A percentile compares a stretch with the other conserved stretches of the same genome.
Evolutionary conservation across 2,113 vertebrate species (phyloP).

Genomic region (Ophiodon elongatus): DNA sequence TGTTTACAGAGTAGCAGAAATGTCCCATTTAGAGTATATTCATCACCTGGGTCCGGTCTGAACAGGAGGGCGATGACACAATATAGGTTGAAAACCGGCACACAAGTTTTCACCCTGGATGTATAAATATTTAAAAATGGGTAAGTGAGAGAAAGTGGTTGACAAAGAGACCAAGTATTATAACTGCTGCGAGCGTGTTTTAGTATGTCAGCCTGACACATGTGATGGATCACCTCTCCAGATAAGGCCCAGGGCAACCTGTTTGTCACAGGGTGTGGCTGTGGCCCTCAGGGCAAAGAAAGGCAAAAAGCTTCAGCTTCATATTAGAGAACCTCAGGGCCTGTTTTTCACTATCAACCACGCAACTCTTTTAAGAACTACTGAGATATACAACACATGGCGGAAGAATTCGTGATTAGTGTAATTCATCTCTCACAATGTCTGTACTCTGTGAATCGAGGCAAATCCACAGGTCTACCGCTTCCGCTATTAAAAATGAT

Average conservation of each 20-base stretch:
- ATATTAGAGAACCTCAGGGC: constrained; percentile 3
- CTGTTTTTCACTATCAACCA: constrained; percentile 1
- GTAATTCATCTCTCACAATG: too few species aligned
- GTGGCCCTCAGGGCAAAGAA: constrained; percentile 31
- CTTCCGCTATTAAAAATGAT: constrained; percentile 2
- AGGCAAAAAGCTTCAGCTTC: neutral
- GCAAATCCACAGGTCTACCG: neutral
- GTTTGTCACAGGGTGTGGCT: constrained; percentile 47
- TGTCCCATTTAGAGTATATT: constrained; percentile 12
- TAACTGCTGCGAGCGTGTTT: neutral
- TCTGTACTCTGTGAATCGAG: neutral
- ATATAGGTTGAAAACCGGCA: neutral
- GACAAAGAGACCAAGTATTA: neutral
- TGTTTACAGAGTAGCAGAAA: constrained; percentile 4
- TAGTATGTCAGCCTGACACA: neutral
- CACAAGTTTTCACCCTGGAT: neutral
- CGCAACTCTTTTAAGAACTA: neutral
- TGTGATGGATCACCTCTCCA: constrained; percentile 37
- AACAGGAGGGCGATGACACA: constrained; percentile 22
- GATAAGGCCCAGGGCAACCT: constrained; percentile 43
- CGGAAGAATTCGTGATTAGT: neutral
- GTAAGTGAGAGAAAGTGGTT: neutral
- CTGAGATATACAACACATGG: neutral
- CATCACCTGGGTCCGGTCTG: constrained; percentile 22
- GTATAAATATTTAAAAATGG: constrained; percentile 20